Evolutionary conservation across 2,113 vertebrate genomes (phyloP).

Genomic region (Tyto alba): DNA sequence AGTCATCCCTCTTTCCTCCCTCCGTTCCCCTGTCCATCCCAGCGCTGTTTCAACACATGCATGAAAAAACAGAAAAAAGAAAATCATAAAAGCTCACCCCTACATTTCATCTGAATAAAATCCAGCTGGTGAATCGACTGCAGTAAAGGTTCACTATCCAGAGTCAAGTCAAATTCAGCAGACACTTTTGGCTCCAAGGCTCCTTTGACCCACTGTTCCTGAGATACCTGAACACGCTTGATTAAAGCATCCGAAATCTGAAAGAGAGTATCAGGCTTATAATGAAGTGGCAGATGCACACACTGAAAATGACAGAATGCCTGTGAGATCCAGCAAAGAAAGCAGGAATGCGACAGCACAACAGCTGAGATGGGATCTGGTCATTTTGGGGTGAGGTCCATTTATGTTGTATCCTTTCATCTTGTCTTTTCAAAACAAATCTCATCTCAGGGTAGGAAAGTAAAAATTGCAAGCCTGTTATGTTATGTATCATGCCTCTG

Average conservation of each 20-base stretch:
- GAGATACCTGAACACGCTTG: constrained; percentile 90
- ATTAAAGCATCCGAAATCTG: constrained; percentile 97
- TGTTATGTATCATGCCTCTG: background rate
- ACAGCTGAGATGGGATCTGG: background rate
- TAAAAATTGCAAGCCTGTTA: background rate
- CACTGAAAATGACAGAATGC: background rate
- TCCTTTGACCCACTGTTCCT: constrained; percentile 98
- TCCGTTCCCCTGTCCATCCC: background rate
- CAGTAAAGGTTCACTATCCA: constrained; percentile 89
- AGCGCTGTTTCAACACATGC: background rate
- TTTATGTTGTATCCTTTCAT: background rate
- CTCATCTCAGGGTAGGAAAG: background rate
- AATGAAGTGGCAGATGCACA: background rate
- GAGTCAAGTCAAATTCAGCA: constrained; percentile 90
- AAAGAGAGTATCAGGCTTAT: constrained; percentile 21
- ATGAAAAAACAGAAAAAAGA: background rate
- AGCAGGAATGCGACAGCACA: background rate
- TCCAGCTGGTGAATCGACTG: constrained; percentile 96
- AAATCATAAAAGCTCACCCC: constrained; percentile 67
- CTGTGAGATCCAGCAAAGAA: background rate
- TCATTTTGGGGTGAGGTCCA: background rate
- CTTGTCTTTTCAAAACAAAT: background rate
- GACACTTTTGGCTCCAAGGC: constrained; percentile 95
- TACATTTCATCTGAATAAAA: constrained; percentile 96
- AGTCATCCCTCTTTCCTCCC: background rate